Evolutionary conservation across 2,113 vertebrate species (phyloP), one percentile per base, ranked within the genome.

Genomic region (Dromaius novaehollandiae): DNA sequence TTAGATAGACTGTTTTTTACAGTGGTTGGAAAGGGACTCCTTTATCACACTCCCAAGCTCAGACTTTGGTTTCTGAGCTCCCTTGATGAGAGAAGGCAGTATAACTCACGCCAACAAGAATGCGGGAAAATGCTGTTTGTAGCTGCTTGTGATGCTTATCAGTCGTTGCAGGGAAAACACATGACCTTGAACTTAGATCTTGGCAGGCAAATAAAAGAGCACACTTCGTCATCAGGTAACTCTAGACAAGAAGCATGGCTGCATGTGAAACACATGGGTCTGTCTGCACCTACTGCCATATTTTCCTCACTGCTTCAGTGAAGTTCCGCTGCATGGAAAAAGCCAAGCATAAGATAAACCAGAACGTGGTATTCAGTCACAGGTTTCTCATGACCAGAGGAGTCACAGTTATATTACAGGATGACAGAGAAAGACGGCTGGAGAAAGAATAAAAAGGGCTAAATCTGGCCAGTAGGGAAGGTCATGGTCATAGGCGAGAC

Each of bases 201-300:
- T 5, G 9, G n/a, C 10, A 14, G 14, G 44, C 22, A 73, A 87
- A 79, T 0, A 84, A 55, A 53, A 26, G 77, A 58, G 44, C 12
- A 22, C 30, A 9, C 15, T 48, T 63, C n/a, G 25, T 66, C 80
- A 75, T 30, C 25, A 11, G 2, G 56, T 32, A 71, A 69, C 73
- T 90, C 25, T 24, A 28, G 55, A 77, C 32, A 79, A 0, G 5
- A 48, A 81, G 68, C 30, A 86, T 2, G 13, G 26, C 4, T 30
- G 9, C 60, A 63, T 1, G 5, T 21, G 11, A 84, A 84, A 32
- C 0, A 0, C 1, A 7, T 0, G 5, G 24, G 18, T 78, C 46
- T 65, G 30, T 25, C 58, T 1, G 2, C 13, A 78, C 10, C 34
- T 40, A 78, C 24, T n/a, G 65, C 69, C 51, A 60, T 0, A 1